These are phyloP conservation scores for Tyto alba DNA, from an alignment of 2,113 vertebrate species.

Conservation along the genomic window DNA sequence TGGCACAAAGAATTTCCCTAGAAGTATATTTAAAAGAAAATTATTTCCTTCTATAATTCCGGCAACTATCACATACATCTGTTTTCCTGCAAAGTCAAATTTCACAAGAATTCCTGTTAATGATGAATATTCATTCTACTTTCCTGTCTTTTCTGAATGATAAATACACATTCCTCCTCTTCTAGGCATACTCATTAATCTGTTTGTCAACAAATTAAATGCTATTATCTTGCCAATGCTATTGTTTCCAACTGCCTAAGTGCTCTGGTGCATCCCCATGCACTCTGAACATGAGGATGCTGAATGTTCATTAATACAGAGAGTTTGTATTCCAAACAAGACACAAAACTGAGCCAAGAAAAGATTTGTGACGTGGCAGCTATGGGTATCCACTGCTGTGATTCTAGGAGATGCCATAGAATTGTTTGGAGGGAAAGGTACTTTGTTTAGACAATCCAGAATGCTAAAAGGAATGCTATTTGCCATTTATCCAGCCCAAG, in stretches of 20 bases:
- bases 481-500: neutral
- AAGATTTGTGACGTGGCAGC: neutral
- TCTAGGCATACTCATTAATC: slow-evolving; percentile 25
- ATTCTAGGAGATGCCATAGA: neutral
- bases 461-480: neutral
- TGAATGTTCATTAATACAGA: neutral
- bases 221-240: slow-evolving; percentile 36
- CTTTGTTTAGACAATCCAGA: neutral
- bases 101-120: neutral
- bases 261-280: neutral
- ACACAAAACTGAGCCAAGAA: neutral
- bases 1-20: neutral
- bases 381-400: neutral
- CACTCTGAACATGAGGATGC: neutral
- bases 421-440: neutral
- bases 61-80: neutral
- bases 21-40: neutral
- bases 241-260: slow-evolving; percentile 34
- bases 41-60: neutral
- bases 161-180: neutral
- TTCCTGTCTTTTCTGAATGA: slow-evolving; percentile 2
- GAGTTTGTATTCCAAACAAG: neutral
- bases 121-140: neutral
- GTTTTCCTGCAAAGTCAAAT: neutral
- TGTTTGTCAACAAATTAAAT: slow-evolving; percentile 61